A percentile compares a stretch with the other conserved stretches of the same genome.
Conservation (phyloP, 2,797 vertebrate genomes). For the Hozukius guyotensis region DNA sequence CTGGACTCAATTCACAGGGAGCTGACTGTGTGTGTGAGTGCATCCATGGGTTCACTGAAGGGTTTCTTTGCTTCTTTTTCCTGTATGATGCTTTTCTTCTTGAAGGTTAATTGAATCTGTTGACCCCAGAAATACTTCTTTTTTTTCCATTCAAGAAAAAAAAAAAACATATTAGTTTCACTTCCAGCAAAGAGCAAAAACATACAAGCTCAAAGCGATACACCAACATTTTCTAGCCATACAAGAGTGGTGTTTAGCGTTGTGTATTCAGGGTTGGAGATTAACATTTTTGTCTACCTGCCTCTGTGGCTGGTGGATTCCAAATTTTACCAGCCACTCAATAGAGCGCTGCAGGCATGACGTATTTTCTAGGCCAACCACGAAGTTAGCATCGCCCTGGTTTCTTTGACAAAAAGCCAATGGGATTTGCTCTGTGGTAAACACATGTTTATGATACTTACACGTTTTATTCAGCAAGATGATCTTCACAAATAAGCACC, state of each 20-base stretch:
- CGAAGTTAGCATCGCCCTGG: rapidly evolving
- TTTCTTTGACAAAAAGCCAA: rapidly evolving
- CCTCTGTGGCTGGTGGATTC: no score
- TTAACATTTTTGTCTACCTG: no score
- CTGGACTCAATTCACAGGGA: constrained; percentile 48
- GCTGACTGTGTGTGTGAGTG: constrained; percentile 32
- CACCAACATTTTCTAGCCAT: not conserved
- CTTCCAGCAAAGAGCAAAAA: constrained; percentile 48
- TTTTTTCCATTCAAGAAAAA: constrained; percentile 43
- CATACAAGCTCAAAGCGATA: constrained; percentile 37
- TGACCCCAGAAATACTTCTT: constrained; percentile 68
- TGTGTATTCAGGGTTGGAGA: not conserved
- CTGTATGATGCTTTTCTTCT: constrained; percentile 60
- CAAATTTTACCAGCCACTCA: no score
- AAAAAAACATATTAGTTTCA: constrained; percentile 41
- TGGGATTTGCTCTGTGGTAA: no score
- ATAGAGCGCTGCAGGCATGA: no score
- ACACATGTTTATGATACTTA: no score
- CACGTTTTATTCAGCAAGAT: no score
- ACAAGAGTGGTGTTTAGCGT: constrained; percentile 17
- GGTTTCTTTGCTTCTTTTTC: constrained; percentile 48
- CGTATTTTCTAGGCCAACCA: no score
- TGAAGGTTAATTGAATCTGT: constrained; percentile 82
- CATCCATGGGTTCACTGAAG: constrained; percentile 31
- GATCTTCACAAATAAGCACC: no score